phyloP scores from a whole-genome alignment of 2,113 vertebrate species.

The Actenoides lindsayi region DNA sequence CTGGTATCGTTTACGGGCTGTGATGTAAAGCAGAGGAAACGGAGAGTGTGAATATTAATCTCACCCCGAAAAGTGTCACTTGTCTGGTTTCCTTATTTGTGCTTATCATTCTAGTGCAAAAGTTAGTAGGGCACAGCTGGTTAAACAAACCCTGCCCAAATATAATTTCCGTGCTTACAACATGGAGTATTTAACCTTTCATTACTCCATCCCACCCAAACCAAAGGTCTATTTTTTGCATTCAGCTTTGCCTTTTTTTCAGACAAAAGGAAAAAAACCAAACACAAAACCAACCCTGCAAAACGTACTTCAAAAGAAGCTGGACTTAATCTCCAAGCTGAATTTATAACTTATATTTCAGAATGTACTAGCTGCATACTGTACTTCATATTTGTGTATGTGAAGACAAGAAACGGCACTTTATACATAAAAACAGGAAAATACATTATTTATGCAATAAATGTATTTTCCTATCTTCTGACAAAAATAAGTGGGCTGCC shows the following conservation, averaged over 20 bases:
- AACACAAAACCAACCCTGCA: neutral
- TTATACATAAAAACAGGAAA: neutral
- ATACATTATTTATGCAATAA: slow-evolving; percentile 7
- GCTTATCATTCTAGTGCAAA: slow-evolving; percentile 18
- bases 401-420: neutral
- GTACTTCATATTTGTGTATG: neutral
- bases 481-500: neutral
- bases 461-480: neutral
- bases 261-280: neutral
- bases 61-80: neutral
- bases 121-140: neutral
- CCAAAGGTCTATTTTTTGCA: neutral
- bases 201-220: neutral
- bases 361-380: neutral
- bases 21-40: neutral
- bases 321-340: neutral
- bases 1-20: neutral
- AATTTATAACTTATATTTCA: neutral
- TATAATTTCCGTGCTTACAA: neutral
- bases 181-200: neutral
- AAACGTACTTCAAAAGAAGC: slow-evolving; percentile 26
- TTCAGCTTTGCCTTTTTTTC: neutral
- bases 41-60: neutral
- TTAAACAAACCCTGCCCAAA: neutral
- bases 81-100: slow-evolving; percentile 1